phyloP scores from a whole-genome alignment of 2,888 invertebrate species.

The Theodoxus fluviatilis region DNA sequence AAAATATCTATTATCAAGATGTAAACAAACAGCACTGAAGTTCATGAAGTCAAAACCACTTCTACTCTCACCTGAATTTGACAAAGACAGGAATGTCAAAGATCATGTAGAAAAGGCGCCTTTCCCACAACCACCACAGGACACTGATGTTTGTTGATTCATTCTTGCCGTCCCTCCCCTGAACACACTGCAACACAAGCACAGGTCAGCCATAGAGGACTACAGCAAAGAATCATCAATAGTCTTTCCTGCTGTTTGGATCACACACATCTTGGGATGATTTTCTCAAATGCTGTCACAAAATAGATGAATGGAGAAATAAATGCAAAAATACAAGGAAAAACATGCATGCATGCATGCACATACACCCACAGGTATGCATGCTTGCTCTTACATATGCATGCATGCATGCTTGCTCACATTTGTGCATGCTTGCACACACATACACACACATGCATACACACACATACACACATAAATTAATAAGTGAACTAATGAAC shows the following conservation, averaged over 20 bases:
- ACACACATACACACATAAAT: too few species aligned
- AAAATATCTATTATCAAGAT: not conserved
- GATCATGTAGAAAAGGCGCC: conserved; percentile 56
- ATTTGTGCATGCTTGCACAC: too few species aligned
- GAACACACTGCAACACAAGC: conserved; percentile 47
- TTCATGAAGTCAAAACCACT: not conserved
- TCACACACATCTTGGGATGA: conserved; percentile 7
- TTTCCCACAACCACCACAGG: conserved; percentile 64
- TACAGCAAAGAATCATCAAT: too few species aligned
- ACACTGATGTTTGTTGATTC: conserved; percentile 52
- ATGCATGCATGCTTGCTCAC: too few species aligned
- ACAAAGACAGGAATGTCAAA: conserved; percentile 55
- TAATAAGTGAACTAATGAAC: too few species aligned
- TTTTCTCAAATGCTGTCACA: not conserved
- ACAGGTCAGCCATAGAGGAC: too few species aligned
- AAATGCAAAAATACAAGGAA: not conserved
- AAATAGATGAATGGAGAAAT: not conserved
- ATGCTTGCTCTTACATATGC: too few species aligned
- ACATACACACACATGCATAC: too few species aligned
- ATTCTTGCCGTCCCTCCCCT: conserved; percentile 40
- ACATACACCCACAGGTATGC: too few species aligned
- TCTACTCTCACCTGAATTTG: conserved; percentile 50
- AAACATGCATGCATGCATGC: too few species aligned
- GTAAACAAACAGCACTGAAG: too few species aligned
- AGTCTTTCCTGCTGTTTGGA: too few species aligned